Percentiles rank a stretch among this genome's conserved stretches.
Conservation (phyloP, 2,797 vertebrate genomes). For the Lacerta viridis region DNA sequence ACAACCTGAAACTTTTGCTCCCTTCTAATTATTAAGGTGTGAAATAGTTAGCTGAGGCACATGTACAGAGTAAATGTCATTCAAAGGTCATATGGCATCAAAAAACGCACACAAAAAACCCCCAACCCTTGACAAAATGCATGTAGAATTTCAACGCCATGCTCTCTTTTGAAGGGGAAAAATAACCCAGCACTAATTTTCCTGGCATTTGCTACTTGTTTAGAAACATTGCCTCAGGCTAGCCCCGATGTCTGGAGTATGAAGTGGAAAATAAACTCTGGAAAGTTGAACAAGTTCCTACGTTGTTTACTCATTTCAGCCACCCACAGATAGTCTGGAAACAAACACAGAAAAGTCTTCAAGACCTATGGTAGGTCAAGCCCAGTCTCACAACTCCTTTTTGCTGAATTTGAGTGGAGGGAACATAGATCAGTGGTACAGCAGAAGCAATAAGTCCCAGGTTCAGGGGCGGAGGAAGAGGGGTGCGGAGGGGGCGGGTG, state of each 20-base stretch:
- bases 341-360: background rate
- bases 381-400: background rate
- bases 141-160: constrained; percentile 63
- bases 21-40: background rate
- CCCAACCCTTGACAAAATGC: background rate
- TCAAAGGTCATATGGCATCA: constrained; percentile 67
- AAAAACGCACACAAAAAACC: background rate
- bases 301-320: constrained; percentile 34
- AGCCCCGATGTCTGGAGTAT: constrained; percentile 36
- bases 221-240: constrained; percentile 65
- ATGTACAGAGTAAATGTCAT: constrained; percentile 63
- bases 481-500: too few relatives aligned
- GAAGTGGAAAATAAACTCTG: constrained; percentile 37
- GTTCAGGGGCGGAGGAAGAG: background rate
- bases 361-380: background rate
- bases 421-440: background rate
- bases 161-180: constrained; percentile 29
- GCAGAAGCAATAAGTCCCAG: background rate
- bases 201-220: constrained; percentile 60
- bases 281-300: constrained; percentile 13
- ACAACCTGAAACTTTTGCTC: background rate
- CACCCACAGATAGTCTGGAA: constrained; percentile 31
- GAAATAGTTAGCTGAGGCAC: constrained; percentile 42
- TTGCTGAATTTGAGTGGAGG: background rate
- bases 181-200: constrained; percentile 59